Evolutionary conservation across 2,113 vertebrate genomes (phyloP), one percentile per base, ranked within the genome.

Genomic region (Bombycilla garrulus): DNA sequence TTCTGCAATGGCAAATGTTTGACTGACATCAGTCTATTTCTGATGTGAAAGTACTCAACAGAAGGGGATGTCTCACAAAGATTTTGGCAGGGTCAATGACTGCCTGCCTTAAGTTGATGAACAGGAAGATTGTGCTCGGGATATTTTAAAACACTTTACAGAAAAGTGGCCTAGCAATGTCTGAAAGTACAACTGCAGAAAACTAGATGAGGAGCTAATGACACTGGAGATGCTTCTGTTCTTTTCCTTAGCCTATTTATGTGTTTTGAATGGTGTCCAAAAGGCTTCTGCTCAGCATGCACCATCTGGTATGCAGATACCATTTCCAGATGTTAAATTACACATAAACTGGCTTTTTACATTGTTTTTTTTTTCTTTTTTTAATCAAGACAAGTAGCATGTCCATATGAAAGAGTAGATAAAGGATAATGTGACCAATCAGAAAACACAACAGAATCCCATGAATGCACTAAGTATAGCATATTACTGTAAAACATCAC

Each of bases 251-350:
- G 54, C 86, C 82, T 83, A 93, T 88, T 92, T 88, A 67, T 19
- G 15, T 69, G 40, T 62, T 48, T 86, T 92, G 88, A 95, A 92
- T 6, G 8, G 82, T 61, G 5, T 93, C 67, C 93, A 90, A 73
- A 90, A 94, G 44, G 60, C 88, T 88, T 85, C 56, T 86, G 79
- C 71, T 90, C 64, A 92, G 58, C 35, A 31, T 56, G 36, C 11
- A 18, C 60, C 71, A 81, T 86, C 82, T 93, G 95, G 67, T 60
- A 74, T 31, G 40, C 60, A 93, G 76, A 95, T 58, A 79, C 31
- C 54, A 64, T 60, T 94, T 96, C 79, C 85, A 93, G 82, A 94
- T 94, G 88, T 91, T 81, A 86, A 64, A 90, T 56, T 90, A 91
- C 79, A 88, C 22, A 80, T 38, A 90, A 93, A 88, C 22, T 60